A percentile compares a stretch with the other conserved stretches of the same genome.
These are phyloP conservation scores for Phymatocera aterrima DNA, from an alignment of 2,888 invertebrate species.

Conservation along the genomic window DNA sequence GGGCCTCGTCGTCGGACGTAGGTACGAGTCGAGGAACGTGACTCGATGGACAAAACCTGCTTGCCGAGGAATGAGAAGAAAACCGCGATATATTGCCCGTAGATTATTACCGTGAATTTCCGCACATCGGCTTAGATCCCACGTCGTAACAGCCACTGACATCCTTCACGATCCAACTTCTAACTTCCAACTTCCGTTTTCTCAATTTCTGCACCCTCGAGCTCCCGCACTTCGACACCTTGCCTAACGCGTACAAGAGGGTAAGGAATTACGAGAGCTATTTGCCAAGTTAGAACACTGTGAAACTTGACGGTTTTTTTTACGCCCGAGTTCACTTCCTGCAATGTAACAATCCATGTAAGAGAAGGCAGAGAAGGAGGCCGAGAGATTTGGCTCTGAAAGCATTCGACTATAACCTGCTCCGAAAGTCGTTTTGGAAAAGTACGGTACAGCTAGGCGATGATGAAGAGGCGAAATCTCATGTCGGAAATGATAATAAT, in stretches of 20 bases:
- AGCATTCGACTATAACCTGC: conserved; percentile 12
- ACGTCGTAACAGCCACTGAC: neutral
- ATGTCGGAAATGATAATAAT: too few relatives aligned
- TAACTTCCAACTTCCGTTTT: neutral
- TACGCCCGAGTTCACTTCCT: conserved; percentile 14
- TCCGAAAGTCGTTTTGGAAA: neutral
- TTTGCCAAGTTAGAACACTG: neutral
- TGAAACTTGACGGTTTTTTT: neutral
- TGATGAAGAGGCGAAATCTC: neutral
- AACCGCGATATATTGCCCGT: neutral
- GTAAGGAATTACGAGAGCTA: neutral
- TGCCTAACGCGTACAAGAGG: neutral
- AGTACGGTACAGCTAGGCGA: neutral
- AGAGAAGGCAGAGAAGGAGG: neutral
- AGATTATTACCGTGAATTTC: neutral
- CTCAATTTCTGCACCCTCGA: neutral
- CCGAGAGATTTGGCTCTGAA: neutral
- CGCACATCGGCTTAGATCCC: neutral
- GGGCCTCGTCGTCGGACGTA: neutral
- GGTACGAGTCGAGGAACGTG: neutral
- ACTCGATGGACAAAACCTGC: neutral
- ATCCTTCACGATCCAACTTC: neutral
- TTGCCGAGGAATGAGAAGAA: neutral
- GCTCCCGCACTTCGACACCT: neutral
- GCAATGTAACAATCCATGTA: conserved; percentile 4